Base-by-base conservation (phyloP, 2,888 invertebrate species). In the Synergus umbraculus region DNA sequence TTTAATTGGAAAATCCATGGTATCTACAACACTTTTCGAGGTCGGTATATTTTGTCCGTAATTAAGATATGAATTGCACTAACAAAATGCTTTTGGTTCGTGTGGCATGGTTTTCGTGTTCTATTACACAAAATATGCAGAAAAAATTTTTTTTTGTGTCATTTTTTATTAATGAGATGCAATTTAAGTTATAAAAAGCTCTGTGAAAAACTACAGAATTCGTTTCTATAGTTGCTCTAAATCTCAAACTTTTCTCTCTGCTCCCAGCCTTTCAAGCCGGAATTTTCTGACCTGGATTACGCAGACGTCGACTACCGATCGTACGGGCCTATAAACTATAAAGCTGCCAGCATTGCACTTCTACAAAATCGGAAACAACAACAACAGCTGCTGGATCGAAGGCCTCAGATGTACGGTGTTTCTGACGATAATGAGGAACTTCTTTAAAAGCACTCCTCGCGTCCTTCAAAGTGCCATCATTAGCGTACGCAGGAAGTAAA, bases 241-340 rank as follows among this genome's bases (percentile, higher is more conserved):
- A 66, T 66, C n/a, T 4, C 43, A 66, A 66, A 66, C 41, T 66
- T 46, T 76, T 81, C 82, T 78, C 66, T 78, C 82, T 81, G 49
- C 44, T 76, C 58, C 67, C 94, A 97, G 97, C 96, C 97, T 85
- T 96, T 96, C 93, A 94, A 94, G 92, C 95, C 97, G 85, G 95
- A 96, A 90, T 94, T 93, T 89, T 94, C 94, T 92, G 97, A 97
- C 93, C 94, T 97, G 92, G 96, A 97, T 90, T 97, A 97, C 93
- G 97, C 97, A 82, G 97, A 97, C 92, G 96, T 97, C 88, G 97
- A 97, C 92, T 95, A 97, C 92, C 95, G 96, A 90, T 96, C 96
- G 88, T 97, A 97, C 92, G 97, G 97, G 86, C 97, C 97, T 73
- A 97, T 97, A 91, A 97, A 97, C 93, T 97, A 97, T 93, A 97